These are phyloP conservation scores for Psittacara wagleri DNA, from an alignment of 2,113 vertebrate genomes.

Conservation along the genomic window DNA sequence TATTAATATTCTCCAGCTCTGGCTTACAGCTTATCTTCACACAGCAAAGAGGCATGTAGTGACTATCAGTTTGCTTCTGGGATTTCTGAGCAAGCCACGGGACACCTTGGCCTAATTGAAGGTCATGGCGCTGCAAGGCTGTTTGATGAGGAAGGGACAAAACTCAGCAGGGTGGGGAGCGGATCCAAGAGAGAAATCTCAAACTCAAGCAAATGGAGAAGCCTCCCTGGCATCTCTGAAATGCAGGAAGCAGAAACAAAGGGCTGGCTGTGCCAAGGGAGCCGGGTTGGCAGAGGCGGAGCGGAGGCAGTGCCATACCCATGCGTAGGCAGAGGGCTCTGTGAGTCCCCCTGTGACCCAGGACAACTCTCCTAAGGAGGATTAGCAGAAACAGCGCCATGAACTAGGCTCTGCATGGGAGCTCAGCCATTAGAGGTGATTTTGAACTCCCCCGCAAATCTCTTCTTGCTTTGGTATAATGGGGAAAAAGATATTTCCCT, in stretches of 20 bases:
- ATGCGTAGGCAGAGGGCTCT: background rate
- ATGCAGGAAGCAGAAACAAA: background rate
- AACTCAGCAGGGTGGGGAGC: background rate
- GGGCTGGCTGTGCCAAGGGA: background rate
- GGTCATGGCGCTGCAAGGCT: background rate
- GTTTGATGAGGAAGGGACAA: background rate
- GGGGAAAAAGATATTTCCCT: conserved; percentile 4
- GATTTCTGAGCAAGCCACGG: background rate
- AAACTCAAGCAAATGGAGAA: background rate
- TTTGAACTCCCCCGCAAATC: background rate
- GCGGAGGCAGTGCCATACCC: accelerated
- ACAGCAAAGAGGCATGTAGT: background rate
- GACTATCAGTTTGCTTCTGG: background rate
- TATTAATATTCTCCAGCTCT: background rate
- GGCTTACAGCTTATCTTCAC: background rate
- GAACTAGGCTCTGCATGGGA: background rate
- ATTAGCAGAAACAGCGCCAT: background rate
- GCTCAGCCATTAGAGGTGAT: background rate
- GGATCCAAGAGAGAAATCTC: background rate
- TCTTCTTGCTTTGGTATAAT: background rate
- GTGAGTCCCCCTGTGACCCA: background rate
- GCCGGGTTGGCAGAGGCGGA: background rate
- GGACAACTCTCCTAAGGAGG: background rate
- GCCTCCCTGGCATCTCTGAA: background rate
- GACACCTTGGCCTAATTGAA: background rate